phyloP scores from a whole-genome alignment of 2,113 vertebrate genomes.

The Rhabdornis inornatus region DNA sequence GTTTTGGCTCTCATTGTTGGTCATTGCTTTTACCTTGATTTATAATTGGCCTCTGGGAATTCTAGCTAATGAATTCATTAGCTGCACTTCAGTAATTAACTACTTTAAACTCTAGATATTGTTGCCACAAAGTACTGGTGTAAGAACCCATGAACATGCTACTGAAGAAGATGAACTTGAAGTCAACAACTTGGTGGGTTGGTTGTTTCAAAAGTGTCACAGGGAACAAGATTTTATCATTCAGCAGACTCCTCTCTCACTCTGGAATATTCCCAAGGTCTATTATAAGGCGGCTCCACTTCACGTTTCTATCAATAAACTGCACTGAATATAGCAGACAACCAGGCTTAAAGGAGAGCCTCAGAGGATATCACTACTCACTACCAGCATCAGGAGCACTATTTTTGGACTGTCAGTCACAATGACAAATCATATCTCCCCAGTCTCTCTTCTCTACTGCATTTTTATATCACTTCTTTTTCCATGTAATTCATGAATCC shows the following conservation, averaged over 20 bases:
- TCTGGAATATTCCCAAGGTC: background rate
- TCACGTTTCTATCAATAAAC: background rate
- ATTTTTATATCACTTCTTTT: constrained; percentile 46
- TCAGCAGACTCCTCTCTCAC: background rate
- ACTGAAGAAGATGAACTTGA: background rate
- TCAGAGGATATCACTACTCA: constrained; percentile 1
- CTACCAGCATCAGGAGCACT: background rate
- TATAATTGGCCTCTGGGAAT: background rate
- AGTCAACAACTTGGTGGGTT: background rate
- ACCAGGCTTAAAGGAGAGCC: background rate
- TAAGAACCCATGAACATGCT: background rate
- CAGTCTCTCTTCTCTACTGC: background rate
- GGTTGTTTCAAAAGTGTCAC: background rate
- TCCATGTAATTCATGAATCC: constrained; percentile 47
- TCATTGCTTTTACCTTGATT: background rate
- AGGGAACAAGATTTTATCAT: background rate
- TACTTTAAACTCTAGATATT: background rate
- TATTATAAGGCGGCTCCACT: background rate
- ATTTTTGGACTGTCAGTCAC: constrained; percentile 52
- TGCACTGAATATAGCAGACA: background rate
- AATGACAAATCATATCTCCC: constrained; percentile 46
- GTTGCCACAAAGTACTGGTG: background rate
- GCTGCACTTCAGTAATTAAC: background rate
- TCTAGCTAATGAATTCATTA: background rate
- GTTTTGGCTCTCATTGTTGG: background rate